A percentile compares a stretch with the other conserved stretches of the same genome.
Evolutionary conservation across 2,888 invertebrate species (phyloP).

Genomic region (Thymelicus sylvestris): DNA sequence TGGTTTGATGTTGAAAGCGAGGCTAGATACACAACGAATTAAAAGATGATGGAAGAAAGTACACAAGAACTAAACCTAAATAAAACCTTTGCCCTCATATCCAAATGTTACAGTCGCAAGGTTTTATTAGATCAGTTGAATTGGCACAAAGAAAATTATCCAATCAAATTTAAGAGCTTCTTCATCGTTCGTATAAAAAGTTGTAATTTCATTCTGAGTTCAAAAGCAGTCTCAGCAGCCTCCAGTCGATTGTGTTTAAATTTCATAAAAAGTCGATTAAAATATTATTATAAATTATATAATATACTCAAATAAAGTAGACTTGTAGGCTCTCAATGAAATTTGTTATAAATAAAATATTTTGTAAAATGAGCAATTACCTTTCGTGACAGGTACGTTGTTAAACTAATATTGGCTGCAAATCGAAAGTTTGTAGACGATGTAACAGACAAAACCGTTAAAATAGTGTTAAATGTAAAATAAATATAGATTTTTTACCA

Average conservation of each 20-base stretch:
- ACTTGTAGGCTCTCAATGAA: not conserved
- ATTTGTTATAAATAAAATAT: slow-evolving; percentile 21
- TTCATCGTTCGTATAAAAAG: no score
- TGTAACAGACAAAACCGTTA: slow-evolving; percentile 31
- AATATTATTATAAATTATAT: not conserved
- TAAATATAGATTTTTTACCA: slow-evolving; percentile 67
- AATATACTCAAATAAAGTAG: not conserved
- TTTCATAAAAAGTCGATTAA: slow-evolving; percentile 9
- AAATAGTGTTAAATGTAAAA: slow-evolving; percentile 67
- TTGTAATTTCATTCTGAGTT: no score
- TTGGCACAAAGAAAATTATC: no score
- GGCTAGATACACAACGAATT: slow-evolving; percentile 2
- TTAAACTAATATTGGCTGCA: slow-evolving; percentile 4
- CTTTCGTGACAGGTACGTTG: slow-evolving; percentile 8
- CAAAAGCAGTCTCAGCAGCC: no score
- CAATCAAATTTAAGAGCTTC: no score
- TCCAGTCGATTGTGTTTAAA: slow-evolving; percentile 5
- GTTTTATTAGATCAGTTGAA: no score
- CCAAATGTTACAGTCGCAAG: not conserved
- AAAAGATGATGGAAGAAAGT: not conserved
- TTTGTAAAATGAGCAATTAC: slow-evolving; percentile 17
- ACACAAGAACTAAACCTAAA: not conserved
- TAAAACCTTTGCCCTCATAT: not conserved
- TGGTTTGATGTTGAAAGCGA: not conserved
- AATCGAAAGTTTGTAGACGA: slow-evolving; percentile 5